Conservation (phyloP, 2,113 vertebrate genomes). For the Thermophis baileyi region DNA sequence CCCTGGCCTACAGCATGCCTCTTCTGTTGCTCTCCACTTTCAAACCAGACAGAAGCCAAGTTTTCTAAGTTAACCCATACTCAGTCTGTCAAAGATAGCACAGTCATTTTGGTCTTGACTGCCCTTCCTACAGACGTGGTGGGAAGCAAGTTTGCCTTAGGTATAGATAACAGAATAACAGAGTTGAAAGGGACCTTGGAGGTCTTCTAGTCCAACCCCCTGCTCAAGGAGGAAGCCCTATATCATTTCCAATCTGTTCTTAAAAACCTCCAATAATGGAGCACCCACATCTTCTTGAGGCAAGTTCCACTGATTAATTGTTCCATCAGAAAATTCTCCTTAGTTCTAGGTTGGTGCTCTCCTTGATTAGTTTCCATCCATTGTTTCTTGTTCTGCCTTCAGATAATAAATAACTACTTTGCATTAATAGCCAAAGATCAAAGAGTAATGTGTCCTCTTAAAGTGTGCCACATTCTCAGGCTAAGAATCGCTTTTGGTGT, state of each 20-base stretch:
- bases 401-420: background rate
- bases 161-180: background rate
- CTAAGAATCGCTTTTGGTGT: background rate
- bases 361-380: no score
- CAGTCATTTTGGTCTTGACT: background rate
- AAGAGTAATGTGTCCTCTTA: background rate
- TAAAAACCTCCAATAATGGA: no score
- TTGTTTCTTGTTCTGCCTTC: no score
- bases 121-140: background rate
- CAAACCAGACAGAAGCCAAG: background rate
- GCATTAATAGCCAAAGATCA: background rate
- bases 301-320: no score
- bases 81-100: background rate
- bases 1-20: no score
- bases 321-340: no score
- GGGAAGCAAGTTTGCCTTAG: background rate
- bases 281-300: no score
- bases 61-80: background rate
- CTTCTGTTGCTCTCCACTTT: background rate
- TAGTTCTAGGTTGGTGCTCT: no score
- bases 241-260: no score
- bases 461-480: background rate
- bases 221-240: no score
- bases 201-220: no score
- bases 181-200: no score